Conservation (phyloP, 2,888 invertebrate genomes). For the Nipponacmea schrenckii region DNA sequence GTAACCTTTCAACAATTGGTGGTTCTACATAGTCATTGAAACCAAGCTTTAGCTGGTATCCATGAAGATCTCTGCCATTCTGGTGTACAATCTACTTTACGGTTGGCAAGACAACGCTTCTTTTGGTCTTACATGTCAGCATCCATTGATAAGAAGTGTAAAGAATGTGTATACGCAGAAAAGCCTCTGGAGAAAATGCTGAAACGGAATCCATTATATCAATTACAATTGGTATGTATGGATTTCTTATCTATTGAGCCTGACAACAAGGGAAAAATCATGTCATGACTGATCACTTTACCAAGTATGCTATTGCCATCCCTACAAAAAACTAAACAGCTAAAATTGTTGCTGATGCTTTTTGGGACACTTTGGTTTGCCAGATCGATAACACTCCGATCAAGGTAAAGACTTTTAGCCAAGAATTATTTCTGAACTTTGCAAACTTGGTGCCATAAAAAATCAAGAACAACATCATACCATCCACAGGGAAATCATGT, state of each 20-base stretch:
- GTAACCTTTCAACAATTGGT: background rate
- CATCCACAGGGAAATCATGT: slow-evolving; percentile 35
- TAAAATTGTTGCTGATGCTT: slow-evolving; percentile 23
- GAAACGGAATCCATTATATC: slow-evolving; percentile 22
- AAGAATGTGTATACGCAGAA: slow-evolving; percentile 27
- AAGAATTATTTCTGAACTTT: slow-evolving; percentile 27
- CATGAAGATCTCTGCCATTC: slow-evolving; percentile 1
- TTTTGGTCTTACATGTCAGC: slow-evolving; percentile 36
- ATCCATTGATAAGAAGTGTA: slow-evolving; percentile 30
- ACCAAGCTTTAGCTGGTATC: background rate
- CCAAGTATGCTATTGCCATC: slow-evolving; percentile 22
- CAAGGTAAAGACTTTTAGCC: slow-evolving; percentile 31
- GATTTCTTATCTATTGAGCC: no score
- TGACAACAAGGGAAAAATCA: slow-evolving; percentile 27
- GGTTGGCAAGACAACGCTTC: slow-evolving; percentile 24
- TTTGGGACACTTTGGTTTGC: slow-evolving; percentile 30
- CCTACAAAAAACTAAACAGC: slow-evolving; percentile 31
- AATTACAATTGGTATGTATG: slow-evolving; percentile 36
- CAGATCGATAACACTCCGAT: slow-evolving; percentile 26
- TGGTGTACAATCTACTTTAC: background rate
- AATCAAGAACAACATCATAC: slow-evolving; percentile 30
- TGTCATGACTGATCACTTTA: slow-evolving; percentile 26
- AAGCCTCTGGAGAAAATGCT: background rate
- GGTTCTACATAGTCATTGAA: background rate
- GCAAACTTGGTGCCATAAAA: slow-evolving; percentile 23